phyloP scores from a whole-genome alignment of 2,113 vertebrate species.

The Barbus barbus region DNA sequence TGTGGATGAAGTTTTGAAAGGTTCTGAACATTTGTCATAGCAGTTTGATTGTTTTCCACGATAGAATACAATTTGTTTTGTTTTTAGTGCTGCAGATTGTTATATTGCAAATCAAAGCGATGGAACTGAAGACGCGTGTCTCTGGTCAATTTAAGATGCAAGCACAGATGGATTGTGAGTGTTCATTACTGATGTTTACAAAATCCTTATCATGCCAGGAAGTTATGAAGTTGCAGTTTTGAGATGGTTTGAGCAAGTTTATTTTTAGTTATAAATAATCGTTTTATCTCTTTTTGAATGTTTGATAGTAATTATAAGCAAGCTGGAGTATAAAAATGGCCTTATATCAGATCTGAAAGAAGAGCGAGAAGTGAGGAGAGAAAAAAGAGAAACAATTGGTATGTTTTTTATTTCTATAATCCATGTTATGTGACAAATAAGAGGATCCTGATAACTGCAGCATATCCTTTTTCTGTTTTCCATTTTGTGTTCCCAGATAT shows the following conservation, averaged over 20 bases:
- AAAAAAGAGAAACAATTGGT: background rate
- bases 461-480: background rate
- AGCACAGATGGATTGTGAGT: background rate
- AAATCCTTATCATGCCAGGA: background rate
- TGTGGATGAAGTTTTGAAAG: background rate
- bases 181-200: background rate
- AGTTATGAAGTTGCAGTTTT: background rate
- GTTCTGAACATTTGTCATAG: background rate
- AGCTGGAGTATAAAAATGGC: background rate
- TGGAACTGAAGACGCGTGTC: background rate
- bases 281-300: background rate
- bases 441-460: background rate
- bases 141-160: background rate
- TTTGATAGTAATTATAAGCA: background rate
- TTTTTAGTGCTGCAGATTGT: slow-evolving; percentile 19
- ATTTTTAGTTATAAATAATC: no score
- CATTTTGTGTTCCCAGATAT: background rate
- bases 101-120: background rate
- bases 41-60: background rate
- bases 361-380: background rate
- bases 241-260: background rate
- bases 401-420: background rate
- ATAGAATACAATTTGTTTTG: background rate
- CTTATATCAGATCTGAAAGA: background rate
- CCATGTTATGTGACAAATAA: background rate